Conservation (phyloP, 2,113 vertebrate genomes). For the Jaculus jaculus region DNA sequence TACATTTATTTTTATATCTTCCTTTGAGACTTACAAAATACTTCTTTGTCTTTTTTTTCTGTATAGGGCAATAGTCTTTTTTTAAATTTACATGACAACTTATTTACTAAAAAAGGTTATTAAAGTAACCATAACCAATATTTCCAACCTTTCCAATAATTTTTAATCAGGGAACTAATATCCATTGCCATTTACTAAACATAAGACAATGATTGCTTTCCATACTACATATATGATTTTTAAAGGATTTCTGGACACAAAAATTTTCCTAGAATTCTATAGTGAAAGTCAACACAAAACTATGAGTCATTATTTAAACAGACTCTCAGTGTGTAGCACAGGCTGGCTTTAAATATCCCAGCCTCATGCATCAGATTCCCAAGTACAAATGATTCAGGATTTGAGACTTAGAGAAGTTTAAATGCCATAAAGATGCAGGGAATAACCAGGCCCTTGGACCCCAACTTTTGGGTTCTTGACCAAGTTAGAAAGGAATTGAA, state of each 20-base stretch:
- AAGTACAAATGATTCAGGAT: too few species aligned
- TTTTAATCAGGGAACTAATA: not conserved
- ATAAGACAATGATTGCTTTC: not conserved
- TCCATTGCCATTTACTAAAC: not conserved
- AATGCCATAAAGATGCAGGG: too few species aligned
- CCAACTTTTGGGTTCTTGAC: too few species aligned
- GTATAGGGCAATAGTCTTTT: not conserved
- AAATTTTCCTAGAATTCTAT: conserved; percentile 8
- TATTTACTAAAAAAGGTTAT: not conserved
- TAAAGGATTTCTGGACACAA: not conserved
- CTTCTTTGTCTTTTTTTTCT: not conserved
- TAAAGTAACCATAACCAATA: not conserved
- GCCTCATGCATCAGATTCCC: not conserved
- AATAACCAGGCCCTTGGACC: too few species aligned
- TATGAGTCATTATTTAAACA: not conserved
- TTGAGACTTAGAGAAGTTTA: too few species aligned
- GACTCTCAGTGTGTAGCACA: not conserved
- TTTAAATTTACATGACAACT: not conserved
- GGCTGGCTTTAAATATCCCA: not conserved
- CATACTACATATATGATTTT: not conserved
- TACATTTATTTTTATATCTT: not conserved
- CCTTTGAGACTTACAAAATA: not conserved
- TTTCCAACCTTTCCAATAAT: not conserved
- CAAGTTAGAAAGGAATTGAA: too few species aligned
- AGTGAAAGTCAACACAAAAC: not conserved